Base-by-base conservation (phyloP, 2,797 vertebrate genomes). In the Macropus fuliginosus region DNA sequence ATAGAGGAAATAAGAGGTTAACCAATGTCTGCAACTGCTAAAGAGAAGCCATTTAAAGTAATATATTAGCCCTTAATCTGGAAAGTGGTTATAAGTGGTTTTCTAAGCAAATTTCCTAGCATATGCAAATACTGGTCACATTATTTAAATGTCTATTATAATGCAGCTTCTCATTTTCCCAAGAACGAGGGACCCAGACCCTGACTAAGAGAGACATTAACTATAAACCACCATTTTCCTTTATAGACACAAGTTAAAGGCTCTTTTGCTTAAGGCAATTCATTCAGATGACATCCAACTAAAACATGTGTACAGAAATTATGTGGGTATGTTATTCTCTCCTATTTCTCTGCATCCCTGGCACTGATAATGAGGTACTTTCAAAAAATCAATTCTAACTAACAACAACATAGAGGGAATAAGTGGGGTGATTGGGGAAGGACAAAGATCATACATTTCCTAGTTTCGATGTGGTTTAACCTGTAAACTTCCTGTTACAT, bases 401-500 rank as follows among this genome's bases (percentile, higher is more conserved):
- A 46, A n/a, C 31, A 89, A 34, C 59, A 66, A 74, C 90, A 40
- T 2, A 28, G 40, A 5, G 56, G 18, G 34, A 4, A 31, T 11
- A 46, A 66, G 3, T 46, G 21, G 55, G 93, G 74, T 91, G 66
- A 27, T 9, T 4, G n/a, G n/a, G 40, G 66, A 28, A 93, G 93
- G 87, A 90, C 90, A 0, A 46, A 95, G 94, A 50, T 3, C 10
- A 55, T 34, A 1, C 46, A 46, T 89, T 97, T 98, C 97, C 98
- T 97, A 95, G 55, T 57, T 91, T 29, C 40, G 40, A 14, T 3
- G 56, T n/a, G 93, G 89, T 59, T 81, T 93, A 89, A 95, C 92
- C 96, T 94, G 89, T 52, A 93, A 90, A 89, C 95, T 98, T 97
- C 97, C 97, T 96, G 94, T 93, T 56, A 0, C 59, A 24, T 34